Evolutionary conservation across 2,113 vertebrate species (phyloP).

Genomic region (Enhydra lutris): DNA sequence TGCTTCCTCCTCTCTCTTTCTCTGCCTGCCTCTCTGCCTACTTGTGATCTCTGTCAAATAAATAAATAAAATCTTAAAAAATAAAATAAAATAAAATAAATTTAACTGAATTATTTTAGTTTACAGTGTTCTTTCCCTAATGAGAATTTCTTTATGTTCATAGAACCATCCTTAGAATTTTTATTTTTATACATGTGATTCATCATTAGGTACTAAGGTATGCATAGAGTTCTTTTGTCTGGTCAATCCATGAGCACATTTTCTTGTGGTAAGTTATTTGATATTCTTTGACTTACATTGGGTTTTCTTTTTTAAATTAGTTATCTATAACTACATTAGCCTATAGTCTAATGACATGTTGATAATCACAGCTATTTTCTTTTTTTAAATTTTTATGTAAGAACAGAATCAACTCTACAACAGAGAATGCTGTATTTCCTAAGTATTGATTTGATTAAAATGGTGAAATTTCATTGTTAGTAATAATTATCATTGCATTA

Average conservation of each 20-base stretch:
- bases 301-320: not conserved
- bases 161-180: not conserved
- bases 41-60: no score
- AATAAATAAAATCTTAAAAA: no score
- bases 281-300: not conserved
- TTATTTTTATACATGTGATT: constrained; percentile 1
- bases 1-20: no score
- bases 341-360: not conserved
- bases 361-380: not conserved
- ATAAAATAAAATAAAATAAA: no score
- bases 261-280: not conserved
- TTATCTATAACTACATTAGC: not conserved
- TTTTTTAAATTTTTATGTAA: not conserved
- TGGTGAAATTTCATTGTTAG: not conserved
- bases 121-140: not conserved
- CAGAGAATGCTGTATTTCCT: not conserved
- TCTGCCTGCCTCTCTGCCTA: no score
- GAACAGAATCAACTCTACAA: not conserved
- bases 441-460: not conserved
- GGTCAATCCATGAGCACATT: not conserved
- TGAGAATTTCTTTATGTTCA: not conserved
- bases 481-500: not conserved
- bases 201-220: not conserved
- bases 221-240: not conserved
- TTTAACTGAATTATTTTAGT: constrained; percentile 15